phyloP scores from a whole-genome alignment of 2,797 vertebrate species.

The Neostethus bicornis region DNA sequence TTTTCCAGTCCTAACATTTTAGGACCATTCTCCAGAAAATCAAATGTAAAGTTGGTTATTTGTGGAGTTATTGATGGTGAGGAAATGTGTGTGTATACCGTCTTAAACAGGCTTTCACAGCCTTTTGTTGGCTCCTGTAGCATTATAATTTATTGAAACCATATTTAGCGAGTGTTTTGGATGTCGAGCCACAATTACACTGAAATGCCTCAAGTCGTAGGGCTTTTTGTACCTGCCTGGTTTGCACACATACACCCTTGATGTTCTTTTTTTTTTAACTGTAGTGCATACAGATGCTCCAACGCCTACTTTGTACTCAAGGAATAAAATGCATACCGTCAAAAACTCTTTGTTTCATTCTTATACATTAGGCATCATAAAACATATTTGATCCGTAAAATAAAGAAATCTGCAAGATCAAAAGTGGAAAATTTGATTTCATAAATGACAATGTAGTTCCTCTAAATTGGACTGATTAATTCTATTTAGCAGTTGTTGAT shows the following conservation, averaged over 20 bases:
- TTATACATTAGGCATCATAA: slow-evolving; percentile 32
- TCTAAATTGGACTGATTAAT: slow-evolving; percentile 2
- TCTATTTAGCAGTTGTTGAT: neutral
- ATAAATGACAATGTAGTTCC: too few relatives aligned
- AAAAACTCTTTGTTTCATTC: slow-evolving; percentile 1
- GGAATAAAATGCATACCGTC: slow-evolving; percentile 54
- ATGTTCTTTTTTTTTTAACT: slow-evolving; percentile 47
- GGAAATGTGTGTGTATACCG: slow-evolving; percentile 25
- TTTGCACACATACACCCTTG: slow-evolving; percentile 68
- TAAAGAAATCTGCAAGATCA: slow-evolving; percentile 1
- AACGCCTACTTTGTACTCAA: slow-evolving; percentile 43
- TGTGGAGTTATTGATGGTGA: slow-evolving; percentile 82
- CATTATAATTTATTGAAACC: slow-evolving; percentile 37
- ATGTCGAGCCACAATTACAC: slow-evolving; percentile 59
- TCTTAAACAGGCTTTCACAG: slow-evolving; percentile 38
- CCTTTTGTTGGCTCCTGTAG: slow-evolving; percentile 44
- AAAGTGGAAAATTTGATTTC: neutral
- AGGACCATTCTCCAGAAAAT: slow-evolving; percentile 36
- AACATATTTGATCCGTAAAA: slow-evolving; percentile 30
- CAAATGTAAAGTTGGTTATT: slow-evolving; percentile 28
- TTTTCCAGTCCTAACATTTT: too few relatives aligned
- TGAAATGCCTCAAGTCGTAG: slow-evolving; percentile 52
- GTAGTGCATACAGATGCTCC: slow-evolving; percentile 32
- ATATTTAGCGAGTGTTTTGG: slow-evolving; percentile 21
- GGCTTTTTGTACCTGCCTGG: slow-evolving; percentile 62